phyloP scores from a whole-genome alignment of 2,113 vertebrate species.

The Solenodon paradoxus region DNA sequence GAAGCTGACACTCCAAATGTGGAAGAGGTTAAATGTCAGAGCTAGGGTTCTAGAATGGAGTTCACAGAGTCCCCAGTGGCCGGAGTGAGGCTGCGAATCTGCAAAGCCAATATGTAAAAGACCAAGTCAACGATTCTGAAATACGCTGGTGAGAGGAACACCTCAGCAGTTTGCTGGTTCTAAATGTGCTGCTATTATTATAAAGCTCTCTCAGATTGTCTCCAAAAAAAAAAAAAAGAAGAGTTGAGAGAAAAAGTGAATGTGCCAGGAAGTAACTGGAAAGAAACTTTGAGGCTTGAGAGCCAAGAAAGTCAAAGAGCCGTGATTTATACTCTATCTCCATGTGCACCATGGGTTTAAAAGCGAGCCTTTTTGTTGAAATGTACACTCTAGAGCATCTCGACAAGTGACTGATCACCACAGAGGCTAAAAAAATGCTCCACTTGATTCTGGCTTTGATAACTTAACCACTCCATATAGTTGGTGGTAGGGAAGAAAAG shows the following conservation, averaged over 20 bases:
- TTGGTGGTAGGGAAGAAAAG: not conserved
- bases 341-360: not conserved
- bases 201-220: not conserved
- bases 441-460: not conserved
- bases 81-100: not conserved
- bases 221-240: not conserved
- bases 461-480: not conserved
- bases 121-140: not conserved
- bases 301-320: constrained; percentile 52
- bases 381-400: not conserved
- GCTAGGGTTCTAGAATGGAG: too few species aligned
- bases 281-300: constrained; percentile 11
- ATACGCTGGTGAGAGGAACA: not conserved
- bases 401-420: not conserved
- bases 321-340: not conserved
- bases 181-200: not conserved
- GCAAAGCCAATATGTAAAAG: not conserved
- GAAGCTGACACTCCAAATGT: not conserved
- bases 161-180: not conserved
- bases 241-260: not conserved
- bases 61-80: not conserved
- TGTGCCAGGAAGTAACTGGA: constrained; percentile 45
- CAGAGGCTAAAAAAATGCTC: not conserved
- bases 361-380: constrained; percentile 12
- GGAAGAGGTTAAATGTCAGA: not conserved